phyloP scores from a whole-genome alignment of 2,113 vertebrate genomes.

The Marmota monax region DNA sequence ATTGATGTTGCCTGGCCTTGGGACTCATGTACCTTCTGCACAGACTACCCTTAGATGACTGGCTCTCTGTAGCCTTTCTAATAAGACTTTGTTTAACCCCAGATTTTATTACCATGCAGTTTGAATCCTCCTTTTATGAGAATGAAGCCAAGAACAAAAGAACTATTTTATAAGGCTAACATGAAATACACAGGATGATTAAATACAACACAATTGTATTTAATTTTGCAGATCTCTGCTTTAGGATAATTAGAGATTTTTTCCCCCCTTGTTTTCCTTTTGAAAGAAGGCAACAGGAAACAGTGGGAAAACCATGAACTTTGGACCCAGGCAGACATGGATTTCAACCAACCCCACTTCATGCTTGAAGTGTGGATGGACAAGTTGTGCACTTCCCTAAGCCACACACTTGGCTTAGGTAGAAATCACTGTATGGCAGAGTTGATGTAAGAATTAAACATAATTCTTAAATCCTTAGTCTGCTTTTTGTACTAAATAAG shows the following conservation, averaged over 20 bases:
- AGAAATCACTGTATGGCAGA: not conserved
- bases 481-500: not conserved
- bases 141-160: not conserved
- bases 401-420: not conserved
- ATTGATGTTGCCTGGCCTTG: not conserved
- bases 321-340: not conserved
- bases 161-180: not conserved
- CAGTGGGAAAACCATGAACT: not conserved
- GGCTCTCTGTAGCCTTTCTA: not conserved
- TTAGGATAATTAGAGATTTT: not conserved
- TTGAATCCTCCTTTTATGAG: not conserved
- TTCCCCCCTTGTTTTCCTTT: not conserved
- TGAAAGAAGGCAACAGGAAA: not conserved
- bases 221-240: not conserved
- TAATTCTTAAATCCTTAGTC: not conserved
- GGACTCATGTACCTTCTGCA: not conserved
- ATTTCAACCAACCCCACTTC: not conserved
- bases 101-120: not conserved
- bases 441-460: not conserved
- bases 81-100: not conserved
- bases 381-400: not conserved
- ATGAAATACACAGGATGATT: slow-evolving; percentile 24
- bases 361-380: not conserved
- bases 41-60: not conserved
- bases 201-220: not conserved